Base-by-base conservation (phyloP, 2,797 vertebrate genomes). In the Sternarchorhynchus goeldii region DNA sequence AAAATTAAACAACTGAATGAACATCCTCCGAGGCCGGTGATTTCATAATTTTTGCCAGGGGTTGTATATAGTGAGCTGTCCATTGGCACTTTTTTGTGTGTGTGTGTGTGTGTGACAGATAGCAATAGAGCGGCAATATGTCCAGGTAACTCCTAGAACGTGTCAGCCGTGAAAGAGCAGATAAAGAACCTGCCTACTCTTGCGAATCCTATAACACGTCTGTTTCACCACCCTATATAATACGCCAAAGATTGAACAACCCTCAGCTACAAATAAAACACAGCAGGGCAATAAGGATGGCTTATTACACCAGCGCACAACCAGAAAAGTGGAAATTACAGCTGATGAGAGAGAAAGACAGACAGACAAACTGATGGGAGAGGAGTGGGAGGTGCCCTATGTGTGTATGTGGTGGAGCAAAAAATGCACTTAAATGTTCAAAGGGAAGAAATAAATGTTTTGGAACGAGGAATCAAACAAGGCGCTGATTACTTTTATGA, bases 401-500 rank as follows among this genome's bases (percentile, higher is more conserved):
- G 53, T 16, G 45, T 6, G 50, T 17, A 55, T 16, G 79, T 55
- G 63, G 79, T 55, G 63, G 34, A 31, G 39, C 20, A 69, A 76
- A 76, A 25, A 76, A 76, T 81, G 74, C 68, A 73, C 65, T 64
- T 76, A 73, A 88, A 82, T 85, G 88, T 89, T 86, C 88, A 89
- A 90, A 88, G 86, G 87, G 85, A 76, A 83, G 88, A 55, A 75
- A 76, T 53, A 77, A 79, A 64, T 66, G 65, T 74, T 79, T 83
- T 84, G 78, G 86, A 88, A 83, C 82, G 79, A 76, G 81, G 83
- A 85, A 89, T 90, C 83, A 92, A 91, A 89, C 72, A 79, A 85
- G 86, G 84, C 75, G 76, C 77, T 67, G 85, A 86, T 86, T 90
- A 86, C 85, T 91, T 82, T 91, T 87, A 89, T 82, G 83, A 82